Evolutionary conservation across 2,888 invertebrate species (phyloP).

Genomic region (Pseudoips prasinana): DNA sequence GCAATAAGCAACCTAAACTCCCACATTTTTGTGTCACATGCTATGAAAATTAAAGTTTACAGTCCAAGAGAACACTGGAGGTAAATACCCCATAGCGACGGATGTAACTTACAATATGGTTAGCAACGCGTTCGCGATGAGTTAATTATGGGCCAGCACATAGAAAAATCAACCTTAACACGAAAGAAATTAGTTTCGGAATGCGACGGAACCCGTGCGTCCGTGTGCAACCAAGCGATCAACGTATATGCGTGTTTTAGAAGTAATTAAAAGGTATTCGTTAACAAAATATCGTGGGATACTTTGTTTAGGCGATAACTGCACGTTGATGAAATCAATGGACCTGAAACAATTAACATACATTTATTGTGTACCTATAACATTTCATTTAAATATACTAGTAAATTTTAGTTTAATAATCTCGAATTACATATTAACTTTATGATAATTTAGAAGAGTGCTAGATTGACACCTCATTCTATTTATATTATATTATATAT

Average conservation of each 20-base stretch:
- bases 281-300: slow-evolving; percentile 50
- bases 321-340: slow-evolving; percentile 49
- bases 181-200: slow-evolving; percentile 71
- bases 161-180: slow-evolving; percentile 67
- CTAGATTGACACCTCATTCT: no score
- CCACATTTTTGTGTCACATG: no score
- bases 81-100: no score
- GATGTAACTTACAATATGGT: no score
- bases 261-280: slow-evolving; percentile 48
- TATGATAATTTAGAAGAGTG: no score
- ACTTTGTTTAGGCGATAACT: slow-evolving; percentile 41
- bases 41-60: no score
- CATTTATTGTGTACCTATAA: neutral
- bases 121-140: slow-evolving; percentile 22
- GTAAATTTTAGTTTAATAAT: no score
- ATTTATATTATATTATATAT: no score
- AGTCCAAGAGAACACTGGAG: no score
- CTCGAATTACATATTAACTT: no score
- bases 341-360: slow-evolving; percentile 38
- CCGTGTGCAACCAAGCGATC: slow-evolving; percentile 70
- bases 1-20: no score
- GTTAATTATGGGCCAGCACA: slow-evolving; percentile 49
- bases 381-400: no score
- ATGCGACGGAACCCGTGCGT: slow-evolving; percentile 66
- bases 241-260: slow-evolving; percentile 63